A percentile compares a stretch with the other conserved stretches of the same genome.
Evolutionary conservation across 2,113 vertebrate species (phyloP).

Genomic region (Sorex fumeus): DNA sequence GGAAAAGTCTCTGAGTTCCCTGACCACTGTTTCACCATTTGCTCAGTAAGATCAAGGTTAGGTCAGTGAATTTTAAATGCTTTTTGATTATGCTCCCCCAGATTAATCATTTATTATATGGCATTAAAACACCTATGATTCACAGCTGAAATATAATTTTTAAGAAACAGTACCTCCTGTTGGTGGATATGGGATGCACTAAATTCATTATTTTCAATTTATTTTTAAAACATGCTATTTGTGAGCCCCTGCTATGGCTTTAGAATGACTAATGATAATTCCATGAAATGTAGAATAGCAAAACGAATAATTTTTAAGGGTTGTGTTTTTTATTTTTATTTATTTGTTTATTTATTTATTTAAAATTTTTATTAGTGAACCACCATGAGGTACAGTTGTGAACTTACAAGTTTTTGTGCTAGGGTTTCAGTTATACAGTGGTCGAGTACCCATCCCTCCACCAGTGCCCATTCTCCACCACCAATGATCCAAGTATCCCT

Average conservation of each 20-base stretch:
- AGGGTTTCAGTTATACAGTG: no score
- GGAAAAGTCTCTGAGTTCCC: not conserved
- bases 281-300: not conserved
- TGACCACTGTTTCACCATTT: not conserved
- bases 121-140: not conserved
- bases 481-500: no score
- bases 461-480: no score
- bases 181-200: not conserved
- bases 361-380: no score
- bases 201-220: conserved; percentile 1
- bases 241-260: not conserved
- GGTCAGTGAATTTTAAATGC: not conserved
- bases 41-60: not conserved
- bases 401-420: no score
- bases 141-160: conserved; percentile 36
- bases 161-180: not conserved
- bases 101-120: not conserved
- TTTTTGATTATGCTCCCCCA: not conserved
- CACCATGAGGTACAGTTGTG: no score
- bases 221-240: not conserved
- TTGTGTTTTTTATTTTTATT: not conserved
- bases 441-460: no score
- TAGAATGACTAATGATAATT: not conserved
- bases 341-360: no score
- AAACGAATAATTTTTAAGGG: not conserved